These are phyloP conservation scores for Rhamphomyia laevipes DNA, from an alignment of 2,888 invertebrate genomes.

Conservation along the genomic window DNA sequence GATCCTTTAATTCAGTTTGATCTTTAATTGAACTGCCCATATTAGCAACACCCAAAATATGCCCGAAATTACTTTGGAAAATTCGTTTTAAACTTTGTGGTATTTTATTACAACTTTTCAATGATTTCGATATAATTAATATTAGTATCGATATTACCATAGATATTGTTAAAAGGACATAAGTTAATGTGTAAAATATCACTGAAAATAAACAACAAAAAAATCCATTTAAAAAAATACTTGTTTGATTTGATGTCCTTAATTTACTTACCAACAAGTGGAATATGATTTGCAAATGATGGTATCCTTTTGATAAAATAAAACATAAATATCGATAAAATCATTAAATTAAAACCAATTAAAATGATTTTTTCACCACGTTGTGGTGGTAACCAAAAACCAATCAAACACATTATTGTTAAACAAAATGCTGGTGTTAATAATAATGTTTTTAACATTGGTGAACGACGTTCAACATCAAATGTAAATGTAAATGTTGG, in stretches of 20 bases:
- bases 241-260: no score
- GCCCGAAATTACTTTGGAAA: slow-evolving; percentile 15
- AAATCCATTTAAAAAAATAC: background rate
- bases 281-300: slow-evolving; percentile 38
- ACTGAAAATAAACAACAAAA: slow-evolving; percentile 35
- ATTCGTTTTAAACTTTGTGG: background rate
- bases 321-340: slow-evolving; percentile 49
- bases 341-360: slow-evolving; percentile 46
- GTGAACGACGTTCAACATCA: slow-evolving; percentile 41
- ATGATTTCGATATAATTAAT: background rate
- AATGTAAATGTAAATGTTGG: slow-evolving; percentile 42
- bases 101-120: background rate
- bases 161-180: slow-evolving; percentile 41
- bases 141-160: slow-evolving; percentile 39
- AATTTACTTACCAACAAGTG: slow-evolving; percentile 38
- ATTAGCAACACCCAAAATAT: slow-evolving; percentile 18
- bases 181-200: slow-evolving; percentile 42
- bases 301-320: slow-evolving; percentile 48
- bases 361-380: slow-evolving; percentile 53
- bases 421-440: slow-evolving; percentile 47
- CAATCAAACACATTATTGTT: slow-evolving; percentile 43
- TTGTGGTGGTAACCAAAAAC: slow-evolving; percentile 53
- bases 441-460: slow-evolving; percentile 44
- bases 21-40: slow-evolving; percentile 19
- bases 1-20: slow-evolving; percentile 17